Base-by-base conservation (phyloP, 1,140 invertebrate genomes). In the Dryas iulia region DNA sequence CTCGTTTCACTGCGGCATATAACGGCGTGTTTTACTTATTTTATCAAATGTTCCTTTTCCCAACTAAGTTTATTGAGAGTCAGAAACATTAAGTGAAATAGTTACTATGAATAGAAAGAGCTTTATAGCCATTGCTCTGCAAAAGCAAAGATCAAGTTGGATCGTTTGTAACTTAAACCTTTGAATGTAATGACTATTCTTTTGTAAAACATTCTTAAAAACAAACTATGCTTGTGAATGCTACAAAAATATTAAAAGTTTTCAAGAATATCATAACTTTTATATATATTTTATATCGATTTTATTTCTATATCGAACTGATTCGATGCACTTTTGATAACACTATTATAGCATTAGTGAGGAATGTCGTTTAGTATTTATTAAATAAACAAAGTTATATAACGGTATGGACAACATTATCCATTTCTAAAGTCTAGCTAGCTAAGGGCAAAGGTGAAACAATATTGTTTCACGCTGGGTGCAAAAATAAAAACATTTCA, bases 81-180 rank as follows among this genome's bases (percentile, higher is more conserved):
- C 39, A 47, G 39, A 47, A 47, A 47, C 18, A 47, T 47, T 47
- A 47, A 47, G 39, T 47, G 39, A 47, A 47, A 47, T 47, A 14
- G 39, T 47, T 47, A 21, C 39, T 47, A 47, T 47, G 39, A 47
- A 47, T 47, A 47, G 14, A 47, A 47, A 47, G 18, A 47, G 39
- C 39, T 47, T 47, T 47, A 47, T 47, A 47, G 39, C 39, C 39
- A 21, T 47, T 47, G 39, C 39, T 18, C 39, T 21, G 25, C 26
- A 62, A 62, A 59, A 52, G 59, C 59, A 18, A 47, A 62, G 59
- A 62, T 62, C 24, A 52, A 62, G 24, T 62, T 62, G 35, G 39
- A 53, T 62, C 39, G 59, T 62, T 62, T 62, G 59, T 62, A 62
- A 53, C 39, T 62, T 53, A 25, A 62, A 26, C 25, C 24, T 47